Evolutionary conservation across 2,113 vertebrate genomes (phyloP), one percentile per base, ranked within the genome.

Genomic region (Cebidichthys violaceus): DNA sequence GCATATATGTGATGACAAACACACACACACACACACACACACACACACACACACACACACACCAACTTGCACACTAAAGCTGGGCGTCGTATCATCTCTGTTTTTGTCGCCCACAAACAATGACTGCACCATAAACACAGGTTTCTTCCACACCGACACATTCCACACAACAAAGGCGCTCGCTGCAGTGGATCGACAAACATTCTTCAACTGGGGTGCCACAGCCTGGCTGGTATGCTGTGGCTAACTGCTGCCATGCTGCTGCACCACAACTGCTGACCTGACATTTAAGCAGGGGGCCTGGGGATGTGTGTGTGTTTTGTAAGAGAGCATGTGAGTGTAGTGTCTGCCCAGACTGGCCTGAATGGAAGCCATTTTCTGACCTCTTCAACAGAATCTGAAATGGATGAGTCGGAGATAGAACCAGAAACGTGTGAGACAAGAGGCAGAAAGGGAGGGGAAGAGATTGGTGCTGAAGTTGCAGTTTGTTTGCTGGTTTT

Each of bases 151-250:
- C 89, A 73, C 52, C 45, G 87, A 92, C 81, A 77, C 92, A 94
- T 94, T 93, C 92, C 93, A 60, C 88, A 89, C 66, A 86, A 94
- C 92, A 94, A 94, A 91, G 60, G 88, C 54, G 4, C 22, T 57
- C 76, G 11, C 82, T 76, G 86, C 14, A 47, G 24, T 52, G 4
- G 81, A 20, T 54, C 1, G 13, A 29, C 37, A 35, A 74, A 86
- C 83, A 91, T 89, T 90, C 87, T 77, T 84, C 70, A 70, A 68
- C 61, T 1, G 43, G 54, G 43, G 27, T 59, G 81, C 73, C 64
- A 70, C 77, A 64, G 82, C 71, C 60, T 9, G 73, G 59, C 81
- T 69, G 75, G 78, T 89, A 54, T 70, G 73, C 82, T 64, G 73
- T 79, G 47, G 73, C 79, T 78, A 68, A 22, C 78, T 45, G 15